Conservation (phyloP, 2,113 vertebrate genomes). For the Phrynocephalus versicolor region DNA sequence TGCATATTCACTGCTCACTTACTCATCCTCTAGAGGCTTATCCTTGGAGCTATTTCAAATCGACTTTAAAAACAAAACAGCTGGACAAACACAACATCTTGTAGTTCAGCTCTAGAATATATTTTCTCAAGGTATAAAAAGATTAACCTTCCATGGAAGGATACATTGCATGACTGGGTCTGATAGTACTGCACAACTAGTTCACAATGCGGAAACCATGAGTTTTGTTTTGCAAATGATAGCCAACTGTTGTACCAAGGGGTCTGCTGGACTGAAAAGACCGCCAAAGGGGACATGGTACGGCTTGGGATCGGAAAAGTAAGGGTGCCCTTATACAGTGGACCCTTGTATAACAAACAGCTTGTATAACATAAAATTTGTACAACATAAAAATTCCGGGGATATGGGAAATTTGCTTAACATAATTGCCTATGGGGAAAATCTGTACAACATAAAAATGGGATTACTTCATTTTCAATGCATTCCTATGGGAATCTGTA, state of each 20-base stretch:
- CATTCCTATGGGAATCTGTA: no score
- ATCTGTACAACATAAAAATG: no score
- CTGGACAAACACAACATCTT: neutral
- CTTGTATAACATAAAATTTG: no score
- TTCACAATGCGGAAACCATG: neutral
- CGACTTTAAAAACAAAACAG: neutral
- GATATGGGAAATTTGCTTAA: no score
- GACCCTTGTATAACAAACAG: no score
- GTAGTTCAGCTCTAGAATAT: neutral
- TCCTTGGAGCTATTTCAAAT: conserved; percentile 24
- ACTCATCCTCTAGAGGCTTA: conserved; percentile 30
- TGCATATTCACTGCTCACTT: conserved; percentile 21
- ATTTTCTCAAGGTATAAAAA: neutral
- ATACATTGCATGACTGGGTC: no score
- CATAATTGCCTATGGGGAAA: no score
- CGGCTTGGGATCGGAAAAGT: neutral
- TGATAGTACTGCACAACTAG: neutral
- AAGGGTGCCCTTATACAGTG: no score
- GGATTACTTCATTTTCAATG: no score
- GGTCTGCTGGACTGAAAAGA: neutral
- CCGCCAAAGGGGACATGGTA: no score
- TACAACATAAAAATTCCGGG: no score
- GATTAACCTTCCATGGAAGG: neutral
- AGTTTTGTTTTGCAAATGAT: neutral
- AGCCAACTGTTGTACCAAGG: neutral